Conservation (phyloP, 2,113 vertebrate species). For the Pedionomus torquatus region DNA sequence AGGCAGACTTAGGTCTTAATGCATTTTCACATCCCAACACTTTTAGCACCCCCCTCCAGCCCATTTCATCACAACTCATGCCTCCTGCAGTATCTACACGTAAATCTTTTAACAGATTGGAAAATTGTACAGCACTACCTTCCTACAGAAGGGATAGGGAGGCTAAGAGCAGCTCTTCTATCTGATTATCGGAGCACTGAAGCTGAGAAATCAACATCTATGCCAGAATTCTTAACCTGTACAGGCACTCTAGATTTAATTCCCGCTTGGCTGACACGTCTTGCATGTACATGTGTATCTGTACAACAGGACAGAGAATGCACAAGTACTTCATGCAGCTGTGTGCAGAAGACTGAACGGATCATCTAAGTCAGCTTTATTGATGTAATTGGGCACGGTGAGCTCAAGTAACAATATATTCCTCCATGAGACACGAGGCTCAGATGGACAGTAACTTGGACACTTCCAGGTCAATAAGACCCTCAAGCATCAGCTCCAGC, state of each 20-base stretch:
- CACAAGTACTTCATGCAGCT: not conserved
- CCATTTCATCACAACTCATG: not conserved
- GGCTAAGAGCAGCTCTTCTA: not conserved
- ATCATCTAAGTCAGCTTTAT: not conserved
- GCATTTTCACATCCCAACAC: not conserved
- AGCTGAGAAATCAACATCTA: not conserved
- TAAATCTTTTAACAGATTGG: not conserved
- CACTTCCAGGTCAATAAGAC: not conserved
- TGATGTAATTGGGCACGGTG: accelerated
- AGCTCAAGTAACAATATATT: not conserved
- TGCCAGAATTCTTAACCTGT: not conserved
- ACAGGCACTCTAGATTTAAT: not conserved
- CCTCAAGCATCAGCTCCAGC: not conserved
- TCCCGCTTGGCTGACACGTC: not conserved
- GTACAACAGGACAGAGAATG: not conserved
- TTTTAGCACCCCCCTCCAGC: not conserved
- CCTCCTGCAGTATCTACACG: not conserved
- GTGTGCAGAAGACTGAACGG: not conserved
- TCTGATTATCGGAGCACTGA: not conserved
- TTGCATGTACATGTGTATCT: not conserved
- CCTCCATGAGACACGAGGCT: not conserved
- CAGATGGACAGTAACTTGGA: not conserved
- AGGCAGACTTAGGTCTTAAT: not conserved
- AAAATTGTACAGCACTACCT: not conserved
- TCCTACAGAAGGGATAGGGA: not conserved